Percentiles rank a stretch among this genome's conserved stretches.
phyloP scores from a whole-genome alignment of 2,797 vertebrate genomes.

The Oreochromis grahami region DNA sequence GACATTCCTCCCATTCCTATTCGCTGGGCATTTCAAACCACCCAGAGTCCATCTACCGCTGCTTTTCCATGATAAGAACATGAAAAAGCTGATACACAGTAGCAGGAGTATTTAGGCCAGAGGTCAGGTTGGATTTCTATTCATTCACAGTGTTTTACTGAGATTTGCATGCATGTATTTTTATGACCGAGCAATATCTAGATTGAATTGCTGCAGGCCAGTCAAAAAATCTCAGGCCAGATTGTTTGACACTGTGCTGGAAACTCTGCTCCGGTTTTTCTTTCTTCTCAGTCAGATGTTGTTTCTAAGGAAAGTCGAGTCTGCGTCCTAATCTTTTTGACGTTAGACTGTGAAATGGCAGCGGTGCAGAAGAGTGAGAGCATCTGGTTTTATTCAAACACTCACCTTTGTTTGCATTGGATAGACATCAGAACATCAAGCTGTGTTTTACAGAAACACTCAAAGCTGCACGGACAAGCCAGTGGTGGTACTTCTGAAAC shows the following conservation, averaged over 20 bases:
- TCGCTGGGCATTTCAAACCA: conserved; percentile 34
- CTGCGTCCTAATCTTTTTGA: conserved; percentile 28
- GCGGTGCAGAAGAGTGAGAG: neutral
- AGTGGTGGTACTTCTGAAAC: conserved; percentile 16
- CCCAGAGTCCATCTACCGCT: conserved; percentile 40
- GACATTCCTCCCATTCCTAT: conserved; percentile 68
- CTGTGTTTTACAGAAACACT: conserved; percentile 15
- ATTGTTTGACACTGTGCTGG: conserved; percentile 1
- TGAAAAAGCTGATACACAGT: conserved; percentile 46
- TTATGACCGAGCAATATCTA: neutral
- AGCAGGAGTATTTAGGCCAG: conserved; percentile 52
- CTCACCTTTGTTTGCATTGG: conserved; percentile 55
- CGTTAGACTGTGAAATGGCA: conserved; percentile 26
- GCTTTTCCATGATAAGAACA: conserved; percentile 58
- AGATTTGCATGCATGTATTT: neutral
- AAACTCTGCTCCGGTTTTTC: neutral
- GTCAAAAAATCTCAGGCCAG: neutral
- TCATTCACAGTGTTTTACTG: neutral
- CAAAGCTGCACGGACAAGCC: conserved; percentile 11
- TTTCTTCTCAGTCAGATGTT: conserved; percentile 11
- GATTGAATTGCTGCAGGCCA: neutral
- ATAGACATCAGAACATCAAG: conserved; percentile 30
- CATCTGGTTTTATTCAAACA: conserved; percentile 48
- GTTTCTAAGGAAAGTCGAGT: conserved; percentile 8
- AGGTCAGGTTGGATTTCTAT: conserved; percentile 40